These are phyloP conservation scores for Leptoclinus maculatus DNA, from an alignment of 2,797 vertebrate genomes.

Conservation along the genomic window DNA sequence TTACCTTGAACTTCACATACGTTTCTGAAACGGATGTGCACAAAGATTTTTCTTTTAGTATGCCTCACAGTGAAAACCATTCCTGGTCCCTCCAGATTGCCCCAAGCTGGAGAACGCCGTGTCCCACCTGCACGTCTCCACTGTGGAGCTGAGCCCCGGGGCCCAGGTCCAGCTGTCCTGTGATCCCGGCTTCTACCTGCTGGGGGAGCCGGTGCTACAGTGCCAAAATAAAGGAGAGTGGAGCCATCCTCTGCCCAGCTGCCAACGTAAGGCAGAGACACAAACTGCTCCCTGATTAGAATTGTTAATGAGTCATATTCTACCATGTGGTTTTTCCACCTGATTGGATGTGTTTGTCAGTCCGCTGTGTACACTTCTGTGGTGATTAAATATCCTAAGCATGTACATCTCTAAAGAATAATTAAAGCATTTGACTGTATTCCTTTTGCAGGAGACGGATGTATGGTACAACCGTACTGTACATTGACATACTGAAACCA, in stretches of 20 bases:
- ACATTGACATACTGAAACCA: neutral
- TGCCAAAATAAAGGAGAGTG: slow-evolving; percentile 96
- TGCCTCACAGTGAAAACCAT: neutral
- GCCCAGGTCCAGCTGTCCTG: slow-evolving; percentile 93
- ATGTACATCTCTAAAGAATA: neutral
- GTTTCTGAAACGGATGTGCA: neutral
- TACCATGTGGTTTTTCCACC: accelerated
- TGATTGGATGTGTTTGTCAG: neutral
- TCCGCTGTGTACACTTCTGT: too few species aligned
- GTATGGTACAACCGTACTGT: neutral
- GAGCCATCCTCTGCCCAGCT: slow-evolving; percentile 91
- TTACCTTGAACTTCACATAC: neutral
- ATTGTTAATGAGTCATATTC: neutral
- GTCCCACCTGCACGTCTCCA: slow-evolving; percentile 87
- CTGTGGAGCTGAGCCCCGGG: slow-evolving; percentile 87
- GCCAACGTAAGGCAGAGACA: slow-evolving; percentile 89
- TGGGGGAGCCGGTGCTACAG: slow-evolving; percentile 91
- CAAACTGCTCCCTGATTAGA: neutral
- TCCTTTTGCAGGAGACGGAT: neutral
- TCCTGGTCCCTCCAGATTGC: slow-evolving; percentile 86
- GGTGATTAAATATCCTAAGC: neutral
- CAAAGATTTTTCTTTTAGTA: neutral
- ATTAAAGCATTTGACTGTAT: neutral
- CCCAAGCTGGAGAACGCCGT: slow-evolving; percentile 87
- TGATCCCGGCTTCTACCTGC: slow-evolving; percentile 95